A percentile compares a stretch with the other conserved stretches of the same genome.
Evolutionary conservation across 2,888 invertebrate species (phyloP).

Genomic region (Cosmia trapezina): DNA sequence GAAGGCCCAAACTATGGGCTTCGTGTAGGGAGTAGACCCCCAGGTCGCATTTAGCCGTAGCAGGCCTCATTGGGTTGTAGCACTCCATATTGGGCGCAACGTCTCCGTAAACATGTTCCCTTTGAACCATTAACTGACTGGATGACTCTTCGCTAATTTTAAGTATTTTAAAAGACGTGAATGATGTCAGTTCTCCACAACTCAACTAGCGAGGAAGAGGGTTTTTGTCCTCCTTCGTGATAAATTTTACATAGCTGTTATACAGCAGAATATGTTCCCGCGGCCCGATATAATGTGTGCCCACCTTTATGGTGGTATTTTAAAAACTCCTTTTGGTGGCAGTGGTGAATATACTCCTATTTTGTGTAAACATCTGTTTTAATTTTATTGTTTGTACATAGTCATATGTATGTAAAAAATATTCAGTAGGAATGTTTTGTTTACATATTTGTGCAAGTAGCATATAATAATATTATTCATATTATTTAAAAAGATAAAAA

Average conservation of each 20-base stretch:
- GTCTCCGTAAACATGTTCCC: neutral
- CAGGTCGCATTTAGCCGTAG: neutral
- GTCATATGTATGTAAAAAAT: neutral
- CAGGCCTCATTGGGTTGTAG: neutral
- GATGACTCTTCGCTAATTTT: neutral
- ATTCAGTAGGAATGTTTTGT: constrained; percentile 39
- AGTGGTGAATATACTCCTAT: constrained; percentile 36
- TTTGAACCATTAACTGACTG: neutral
- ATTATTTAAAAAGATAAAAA: constrained; percentile 15
- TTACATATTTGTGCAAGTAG: constrained; percentile 41
- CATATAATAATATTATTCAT: neutral
- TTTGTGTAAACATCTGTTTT: constrained; percentile 42
- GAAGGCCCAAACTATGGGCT: too few species aligned
- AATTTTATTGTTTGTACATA: too few species aligned
- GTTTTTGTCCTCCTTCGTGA: neutral
- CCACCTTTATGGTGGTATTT: constrained; percentile 35
- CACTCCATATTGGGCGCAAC: neutral
- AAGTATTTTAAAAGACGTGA: neutral
- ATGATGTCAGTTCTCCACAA: neutral
- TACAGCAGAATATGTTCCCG: neutral
- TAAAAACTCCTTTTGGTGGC: constrained; percentile 48
- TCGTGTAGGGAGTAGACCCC: too few species aligned
- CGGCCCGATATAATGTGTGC: constrained; percentile 17
- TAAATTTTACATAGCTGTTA: neutral
- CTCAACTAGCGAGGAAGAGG: neutral